These are phyloP conservation scores for Episyrphus balteatus DNA, from an alignment of 1,140 invertebrate species.

Conservation along the genomic window DNA sequence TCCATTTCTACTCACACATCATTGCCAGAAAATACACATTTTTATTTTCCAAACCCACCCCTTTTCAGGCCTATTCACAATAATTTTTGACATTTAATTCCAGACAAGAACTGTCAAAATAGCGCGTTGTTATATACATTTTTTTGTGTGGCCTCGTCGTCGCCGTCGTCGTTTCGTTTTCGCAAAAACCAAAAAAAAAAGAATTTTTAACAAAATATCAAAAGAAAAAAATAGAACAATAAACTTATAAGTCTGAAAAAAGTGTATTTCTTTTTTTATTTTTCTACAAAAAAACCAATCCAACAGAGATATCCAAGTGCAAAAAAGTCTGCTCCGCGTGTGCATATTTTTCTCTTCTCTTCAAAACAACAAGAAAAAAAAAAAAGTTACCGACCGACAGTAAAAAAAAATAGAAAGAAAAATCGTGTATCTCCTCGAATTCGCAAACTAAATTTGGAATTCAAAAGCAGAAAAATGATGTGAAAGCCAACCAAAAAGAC, in stretches of 20 bases:
- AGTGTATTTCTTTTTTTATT: background rate
- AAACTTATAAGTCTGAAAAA: background rate
- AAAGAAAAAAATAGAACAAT: background rate
- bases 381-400: conserved; percentile 1
- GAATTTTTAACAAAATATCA: background rate
- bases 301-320: background rate
- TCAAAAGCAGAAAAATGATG: too few relatives aligned
- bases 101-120: conserved; percentile 6
- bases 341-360: background rate
- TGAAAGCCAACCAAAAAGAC: too few relatives aligned
- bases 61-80: too few relatives aligned
- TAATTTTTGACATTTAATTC: background rate
- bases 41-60: too few relatives aligned
- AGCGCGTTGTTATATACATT: conserved; percentile 10
- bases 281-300: background rate
- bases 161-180: conserved; percentile 1
- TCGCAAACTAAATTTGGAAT: too few relatives aligned
- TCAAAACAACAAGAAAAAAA: conserved; percentile 2
- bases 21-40: too few relatives aligned
- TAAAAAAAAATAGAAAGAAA: background rate
- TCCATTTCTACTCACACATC: too few relatives aligned
- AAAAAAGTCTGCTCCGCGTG: background rate
- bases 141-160: conserved; percentile 5
- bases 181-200: background rate
- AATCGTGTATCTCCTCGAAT: background rate